Base-by-base conservation (phyloP, 2,888 invertebrate species). In the Melolontha melolontha region DNA sequence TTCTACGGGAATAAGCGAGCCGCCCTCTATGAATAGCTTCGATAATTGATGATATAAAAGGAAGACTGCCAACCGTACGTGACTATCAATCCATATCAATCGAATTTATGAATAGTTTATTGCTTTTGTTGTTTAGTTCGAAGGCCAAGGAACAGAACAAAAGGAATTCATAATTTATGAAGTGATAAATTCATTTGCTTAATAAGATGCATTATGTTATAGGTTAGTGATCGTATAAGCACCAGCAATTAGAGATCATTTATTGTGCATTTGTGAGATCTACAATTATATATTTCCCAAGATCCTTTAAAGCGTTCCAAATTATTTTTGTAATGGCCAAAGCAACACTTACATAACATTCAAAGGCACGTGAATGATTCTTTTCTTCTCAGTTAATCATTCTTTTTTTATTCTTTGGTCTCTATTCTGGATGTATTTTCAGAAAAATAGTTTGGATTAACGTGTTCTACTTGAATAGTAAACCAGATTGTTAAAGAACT, bases 21-120 rank as follows among this genome's bases (percentile, higher is more conserved):
- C 49, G 64, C 49, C 51, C 27, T 12, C 7, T 52, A 14, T 27
- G 51, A 52, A 34, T 52, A 14, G 51, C 8, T 52, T 34, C n/a
- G 12, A 27, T 52, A 34, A 52, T 52, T 34, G 51, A 52, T 17
- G 34, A 34, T 47, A 47, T 47, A 47, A 47, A 47, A 47, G 14
- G 44, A 17, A 16, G 14, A 16, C 17, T 47, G 17, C 7, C 17
- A 16, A 14, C 44, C 12, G 8, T 12, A 17, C 44, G 17, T 47
- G 44, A 47, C 44, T 47, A 17, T 8, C 14, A 34, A 12, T 52
- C 27, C 6, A 34, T 52, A 52, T 52, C 51, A 34, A 34, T 29
- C 16, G 29, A 29, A 52, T 52, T 52, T 34, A 52, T 52, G 14
- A 47, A 52, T 52, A 34, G 27, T 52, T 54, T 16, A 54, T 54